Evolutionary conservation across 2,113 vertebrate species (phyloP), one percentile per base, ranked within the genome.

Genomic region (Erythrocebus patas): DNA sequence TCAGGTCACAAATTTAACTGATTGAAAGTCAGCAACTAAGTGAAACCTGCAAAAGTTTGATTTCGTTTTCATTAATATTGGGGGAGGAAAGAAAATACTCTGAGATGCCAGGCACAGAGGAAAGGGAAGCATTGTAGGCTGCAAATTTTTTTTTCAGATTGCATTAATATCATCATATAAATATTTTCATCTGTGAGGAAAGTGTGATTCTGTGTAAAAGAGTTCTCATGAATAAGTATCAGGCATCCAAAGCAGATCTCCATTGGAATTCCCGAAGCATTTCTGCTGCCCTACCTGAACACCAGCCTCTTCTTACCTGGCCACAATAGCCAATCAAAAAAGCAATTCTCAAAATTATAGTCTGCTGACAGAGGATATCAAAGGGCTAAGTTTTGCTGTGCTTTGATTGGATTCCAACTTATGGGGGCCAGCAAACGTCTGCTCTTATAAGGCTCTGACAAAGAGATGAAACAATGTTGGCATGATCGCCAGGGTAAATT

Each of bases 281-380:
- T 87, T 43, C 50, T 95, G 17, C 35, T 22, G 16, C 91, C 90
- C 96, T 97, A 96, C 96, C 95, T 95, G 94, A 97, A 78, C 94
- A 76, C 18, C 50, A 43, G 43, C 8, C 35, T 70, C 95, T 97
- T 97, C 96, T 96, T 96, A 95, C 98, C 89, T 52, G 50, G 12
- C 89, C 76, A 92, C 79, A 93, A 98, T 68, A 97, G 96, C 94
- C 97, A 97, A 92, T 95, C 95, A 95, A 92, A 84, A 98, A 98
- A 98, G 92, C 96, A 98, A 97, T 98, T 97, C 93, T 95, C 89
- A 95, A 85, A 97, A 98, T 91, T 94, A 59, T 40, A 96, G 85
- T 98, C 92, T 95, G 86, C 92, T 70, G 76, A 87, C 96, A 94
- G 35, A 73, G 85, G 85, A 92, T 96, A 91, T 97, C 89, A 95